These are phyloP conservation scores for Ormyrus nitidulus DNA, from an alignment of 2,888 invertebrate genomes.

Conservation along the genomic window DNA sequence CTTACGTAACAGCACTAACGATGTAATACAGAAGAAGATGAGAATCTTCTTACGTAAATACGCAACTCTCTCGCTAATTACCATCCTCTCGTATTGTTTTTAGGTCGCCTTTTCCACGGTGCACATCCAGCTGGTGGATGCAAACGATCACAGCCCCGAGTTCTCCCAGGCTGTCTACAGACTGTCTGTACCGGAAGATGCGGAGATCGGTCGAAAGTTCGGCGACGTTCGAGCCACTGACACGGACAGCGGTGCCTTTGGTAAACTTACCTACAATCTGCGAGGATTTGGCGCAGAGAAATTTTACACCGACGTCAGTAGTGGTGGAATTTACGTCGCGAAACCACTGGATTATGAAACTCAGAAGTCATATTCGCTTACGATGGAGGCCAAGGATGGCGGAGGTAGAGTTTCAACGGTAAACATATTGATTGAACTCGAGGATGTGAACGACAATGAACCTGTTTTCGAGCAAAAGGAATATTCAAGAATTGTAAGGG, in stretches of 20 bases:
- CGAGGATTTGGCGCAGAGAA: conserved; percentile 88
- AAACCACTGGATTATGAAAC: conserved; percentile 86
- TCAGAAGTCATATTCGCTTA: conserved; percentile 87
- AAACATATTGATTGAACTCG: conserved; percentile 83
- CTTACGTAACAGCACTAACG: conserved; percentile 14
- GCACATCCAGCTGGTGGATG: conserved; percentile 82
- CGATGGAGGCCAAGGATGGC: conserved; percentile 88
- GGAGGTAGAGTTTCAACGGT: conserved; percentile 85
- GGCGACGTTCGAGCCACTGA: conserved; percentile 84
- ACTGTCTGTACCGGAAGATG: conserved; percentile 82
- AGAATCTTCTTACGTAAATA: not conserved
- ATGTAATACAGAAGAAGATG: not conserved
- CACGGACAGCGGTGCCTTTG: conserved; percentile 84
- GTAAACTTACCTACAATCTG: conserved; percentile 83
- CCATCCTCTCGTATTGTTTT: conserved; percentile 37
- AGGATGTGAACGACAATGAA: conserved; percentile 87
- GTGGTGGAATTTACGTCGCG: conserved; percentile 83
- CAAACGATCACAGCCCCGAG: conserved; percentile 87
- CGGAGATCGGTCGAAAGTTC: conserved; percentile 79
- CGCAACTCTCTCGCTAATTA: not conserved
- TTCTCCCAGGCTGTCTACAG: conserved; percentile 82
- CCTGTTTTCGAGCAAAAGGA: conserved; percentile 84
- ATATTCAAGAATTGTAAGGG: conserved; percentile 85
- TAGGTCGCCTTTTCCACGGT: conserved; percentile 80
- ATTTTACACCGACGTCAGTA: conserved; percentile 82